These are phyloP conservation scores for Brachionus rubens DNA, from an alignment of 1,140 invertebrate genomes.

Conservation along the genomic window DNA sequence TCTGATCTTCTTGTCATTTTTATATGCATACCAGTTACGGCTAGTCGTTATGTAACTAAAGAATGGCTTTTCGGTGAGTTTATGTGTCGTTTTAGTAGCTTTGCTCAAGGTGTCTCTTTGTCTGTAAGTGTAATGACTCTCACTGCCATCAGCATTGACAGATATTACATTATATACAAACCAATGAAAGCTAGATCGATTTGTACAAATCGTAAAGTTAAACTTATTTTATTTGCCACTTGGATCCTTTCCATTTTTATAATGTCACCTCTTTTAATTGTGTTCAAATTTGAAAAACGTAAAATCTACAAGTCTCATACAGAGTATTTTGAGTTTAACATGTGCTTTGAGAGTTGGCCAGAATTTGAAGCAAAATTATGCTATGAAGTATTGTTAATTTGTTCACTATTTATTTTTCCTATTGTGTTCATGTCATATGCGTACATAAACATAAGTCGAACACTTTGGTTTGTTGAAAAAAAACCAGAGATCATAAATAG, in stretches of 20 bases:
- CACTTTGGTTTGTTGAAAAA: constrained; percentile 31
- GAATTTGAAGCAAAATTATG: constrained; percentile 23
- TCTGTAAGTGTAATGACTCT: constrained; percentile 40
- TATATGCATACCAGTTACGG: constrained; percentile 40
- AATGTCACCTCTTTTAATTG: constrained; percentile 16
- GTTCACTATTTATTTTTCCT: constrained; percentile 34
- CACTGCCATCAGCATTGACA: constrained; percentile 16
- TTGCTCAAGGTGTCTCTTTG: constrained; percentile 29
- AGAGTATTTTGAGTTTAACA: constrained; percentile 22
- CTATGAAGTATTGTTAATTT: constrained; percentile 28
- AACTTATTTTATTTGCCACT: not conserved
- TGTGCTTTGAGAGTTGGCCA: constrained; percentile 38
- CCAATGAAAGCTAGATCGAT: constrained; percentile 33
- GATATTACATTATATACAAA: constrained; percentile 40
- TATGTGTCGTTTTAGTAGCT: constrained; percentile 44
- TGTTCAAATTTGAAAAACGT: constrained; percentile 16
- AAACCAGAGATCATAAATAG: not conserved
- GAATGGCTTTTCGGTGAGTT: constrained; percentile 46
- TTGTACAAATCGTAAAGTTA: constrained; percentile 17
- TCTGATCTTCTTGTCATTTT: constrained; percentile 41
- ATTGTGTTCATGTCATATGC: constrained; percentile 32
- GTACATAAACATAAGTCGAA: constrained; percentile 13
- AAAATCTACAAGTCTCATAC: not conserved
- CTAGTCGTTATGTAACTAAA: not conserved
- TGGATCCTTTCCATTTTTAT: constrained; percentile 29